Conservation (phyloP, 2,888 invertebrate species). For the Blera fallax region DNA sequence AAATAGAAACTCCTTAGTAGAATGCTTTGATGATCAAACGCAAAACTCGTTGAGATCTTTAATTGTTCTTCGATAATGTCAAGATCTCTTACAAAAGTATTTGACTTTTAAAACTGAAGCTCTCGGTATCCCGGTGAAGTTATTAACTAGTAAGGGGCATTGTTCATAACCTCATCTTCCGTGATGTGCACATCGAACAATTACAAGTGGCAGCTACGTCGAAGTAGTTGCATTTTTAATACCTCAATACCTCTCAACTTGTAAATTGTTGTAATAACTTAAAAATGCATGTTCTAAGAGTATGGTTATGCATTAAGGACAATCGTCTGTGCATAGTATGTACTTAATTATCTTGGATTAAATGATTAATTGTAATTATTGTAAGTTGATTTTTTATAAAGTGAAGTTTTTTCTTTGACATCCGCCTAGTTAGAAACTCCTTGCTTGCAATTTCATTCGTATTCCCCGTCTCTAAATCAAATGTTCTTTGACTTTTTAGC, state of each 20-base stretch:
- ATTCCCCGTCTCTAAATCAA: no score
- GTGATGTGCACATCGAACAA: background rate
- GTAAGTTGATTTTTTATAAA: background rate
- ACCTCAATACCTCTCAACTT: background rate
- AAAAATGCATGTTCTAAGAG: background rate
- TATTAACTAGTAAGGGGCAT: background rate
- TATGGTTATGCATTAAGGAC: background rate
- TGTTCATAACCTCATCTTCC: background rate
- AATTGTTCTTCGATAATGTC: background rate
- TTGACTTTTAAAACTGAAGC: background rate
- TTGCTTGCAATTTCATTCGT: no score
- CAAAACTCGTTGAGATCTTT: background rate
- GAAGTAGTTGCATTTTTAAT: no score
- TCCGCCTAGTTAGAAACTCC: no score
- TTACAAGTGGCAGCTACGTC: background rate
- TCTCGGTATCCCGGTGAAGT: background rate
- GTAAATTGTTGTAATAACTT: background rate
- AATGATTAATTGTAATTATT: background rate
- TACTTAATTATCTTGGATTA: background rate
- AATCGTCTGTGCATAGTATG: background rate
- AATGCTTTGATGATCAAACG: background rate
- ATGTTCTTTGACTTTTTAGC: no score
- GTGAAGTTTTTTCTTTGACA: no score
- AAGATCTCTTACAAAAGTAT: background rate
- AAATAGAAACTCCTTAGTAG: background rate